phyloP scores from a whole-genome alignment of 2,797 vertebrate genomes.

The Anomalospiza imberbis region DNA sequence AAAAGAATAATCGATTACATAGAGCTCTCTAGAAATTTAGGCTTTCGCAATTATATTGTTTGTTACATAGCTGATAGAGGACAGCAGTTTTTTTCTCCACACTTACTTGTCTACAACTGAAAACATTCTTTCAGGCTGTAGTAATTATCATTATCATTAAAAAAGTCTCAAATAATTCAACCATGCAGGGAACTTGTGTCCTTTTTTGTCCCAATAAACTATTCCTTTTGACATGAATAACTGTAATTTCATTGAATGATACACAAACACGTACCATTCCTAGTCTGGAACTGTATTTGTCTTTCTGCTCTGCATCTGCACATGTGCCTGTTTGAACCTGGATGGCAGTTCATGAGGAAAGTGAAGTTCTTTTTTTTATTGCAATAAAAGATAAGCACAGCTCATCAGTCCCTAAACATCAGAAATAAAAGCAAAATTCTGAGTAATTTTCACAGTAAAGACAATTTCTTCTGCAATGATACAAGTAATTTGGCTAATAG shows the following conservation, averaged over 20 bases:
- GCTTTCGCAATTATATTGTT: not conserved
- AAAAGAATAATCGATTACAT: not conserved
- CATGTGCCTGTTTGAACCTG: not conserved
- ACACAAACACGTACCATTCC: not conserved
- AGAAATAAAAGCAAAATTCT: not conserved
- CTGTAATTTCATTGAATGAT: not conserved
- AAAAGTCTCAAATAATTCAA: not conserved
- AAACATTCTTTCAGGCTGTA: not conserved
- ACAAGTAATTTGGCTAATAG: not conserved
- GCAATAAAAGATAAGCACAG: not conserved
- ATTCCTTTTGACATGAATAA: not conserved
- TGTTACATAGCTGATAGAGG: not conserved
- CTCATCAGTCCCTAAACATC: not conserved
- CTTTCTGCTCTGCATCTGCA: not conserved
- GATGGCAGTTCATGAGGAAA: not conserved
- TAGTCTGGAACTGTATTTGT: not conserved
- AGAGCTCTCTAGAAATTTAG: not conserved
- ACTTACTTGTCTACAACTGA: not conserved
- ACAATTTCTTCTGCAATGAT: not conserved
- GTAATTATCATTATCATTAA: not conserved
- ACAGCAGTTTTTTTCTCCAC: not conserved
- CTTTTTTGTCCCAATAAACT: not conserved
- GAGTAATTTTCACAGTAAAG: not conserved
- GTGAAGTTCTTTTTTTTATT: not conserved
- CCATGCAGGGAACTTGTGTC: not conserved